Conservation (phyloP, 2,113 vertebrate species). For the Chinchilla lanigera region DNA sequence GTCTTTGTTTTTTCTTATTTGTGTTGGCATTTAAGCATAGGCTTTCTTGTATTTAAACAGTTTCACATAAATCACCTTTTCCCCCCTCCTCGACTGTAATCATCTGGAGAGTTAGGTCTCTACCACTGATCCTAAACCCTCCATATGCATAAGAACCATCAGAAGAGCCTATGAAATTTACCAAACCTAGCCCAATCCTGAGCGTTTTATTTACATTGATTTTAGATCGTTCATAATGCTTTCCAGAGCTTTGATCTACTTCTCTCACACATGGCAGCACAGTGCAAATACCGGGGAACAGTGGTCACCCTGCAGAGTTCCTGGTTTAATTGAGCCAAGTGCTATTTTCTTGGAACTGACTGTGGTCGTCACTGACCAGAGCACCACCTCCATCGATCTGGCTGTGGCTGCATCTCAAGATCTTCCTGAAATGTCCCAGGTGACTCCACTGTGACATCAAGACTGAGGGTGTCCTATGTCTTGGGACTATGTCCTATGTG, state of each 20-base stretch:
- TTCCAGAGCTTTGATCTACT: background rate
- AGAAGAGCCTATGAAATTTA: background rate
- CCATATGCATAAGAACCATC: background rate
- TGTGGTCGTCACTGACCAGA: background rate
- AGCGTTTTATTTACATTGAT: background rate
- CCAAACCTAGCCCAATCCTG: background rate
- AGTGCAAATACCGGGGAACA: background rate
- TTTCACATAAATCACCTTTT: background rate
- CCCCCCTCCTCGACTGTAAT: background rate
- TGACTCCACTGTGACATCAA: background rate
- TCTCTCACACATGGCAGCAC: background rate
- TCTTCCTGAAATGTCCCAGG: background rate
- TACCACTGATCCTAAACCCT: background rate
- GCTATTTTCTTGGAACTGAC: background rate
- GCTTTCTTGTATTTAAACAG: background rate
- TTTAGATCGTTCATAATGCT: background rate
- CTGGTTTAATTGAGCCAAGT: background rate
- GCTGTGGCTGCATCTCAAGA: background rate
- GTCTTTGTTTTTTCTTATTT: background rate
- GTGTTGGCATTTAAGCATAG: constrained; percentile 12
- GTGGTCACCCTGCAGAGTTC: background rate
- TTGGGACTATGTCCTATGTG: background rate
- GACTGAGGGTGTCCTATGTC: background rate
- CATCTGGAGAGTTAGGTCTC: background rate
- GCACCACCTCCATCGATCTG: background rate